Conservation (phyloP, 1,140 invertebrate genomes). For the Macrocentrus cingulum region DNA sequence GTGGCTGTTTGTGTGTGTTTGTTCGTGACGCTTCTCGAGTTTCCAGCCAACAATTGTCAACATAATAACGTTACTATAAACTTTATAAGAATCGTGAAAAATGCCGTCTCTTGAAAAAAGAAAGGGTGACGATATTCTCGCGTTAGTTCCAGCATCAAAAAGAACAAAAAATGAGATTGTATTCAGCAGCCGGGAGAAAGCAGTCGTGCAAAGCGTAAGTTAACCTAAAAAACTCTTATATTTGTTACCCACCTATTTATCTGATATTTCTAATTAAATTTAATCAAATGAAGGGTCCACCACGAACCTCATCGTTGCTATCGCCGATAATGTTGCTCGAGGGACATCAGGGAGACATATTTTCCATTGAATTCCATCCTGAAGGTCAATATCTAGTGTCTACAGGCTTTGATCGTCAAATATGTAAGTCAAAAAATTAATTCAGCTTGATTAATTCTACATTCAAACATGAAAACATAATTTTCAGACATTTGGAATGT, state of each 20-base stretch:
- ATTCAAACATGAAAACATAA: neutral
- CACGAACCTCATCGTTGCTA: conserved; percentile 84
- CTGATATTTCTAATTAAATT: neutral
- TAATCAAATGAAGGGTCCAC: too few species aligned
- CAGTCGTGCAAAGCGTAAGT: conserved; percentile 65
- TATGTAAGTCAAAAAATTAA: conserved; percentile 87
- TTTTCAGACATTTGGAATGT: conserved; percentile 92
- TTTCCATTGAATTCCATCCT: conserved; percentile 91
- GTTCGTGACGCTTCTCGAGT: too few species aligned
- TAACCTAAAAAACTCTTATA: conserved; percentile 30
- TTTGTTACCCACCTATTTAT: neutral
- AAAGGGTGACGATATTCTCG: conserved; percentile 69
- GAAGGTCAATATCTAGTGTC: conserved; percentile 93
- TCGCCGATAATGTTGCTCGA: conserved; percentile 96
- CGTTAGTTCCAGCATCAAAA: conserved; percentile 70
- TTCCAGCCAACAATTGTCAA: too few species aligned
- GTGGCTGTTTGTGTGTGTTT: too few species aligned
- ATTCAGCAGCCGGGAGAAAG: conserved; percentile 67
- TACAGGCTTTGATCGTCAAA: conserved; percentile 94
- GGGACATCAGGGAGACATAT: conserved; percentile 97
- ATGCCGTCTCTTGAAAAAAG: conserved; percentile 63
- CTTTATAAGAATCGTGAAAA: conserved; percentile 25
- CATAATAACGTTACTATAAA: too few species aligned
- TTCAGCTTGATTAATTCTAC: conserved; percentile 21
- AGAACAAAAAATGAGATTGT: conserved; percentile 72